Evolutionary conservation across 1,140 invertebrate species (phyloP), one percentile per base, ranked within the genome.

Genomic region (Platyura marginata): DNA sequence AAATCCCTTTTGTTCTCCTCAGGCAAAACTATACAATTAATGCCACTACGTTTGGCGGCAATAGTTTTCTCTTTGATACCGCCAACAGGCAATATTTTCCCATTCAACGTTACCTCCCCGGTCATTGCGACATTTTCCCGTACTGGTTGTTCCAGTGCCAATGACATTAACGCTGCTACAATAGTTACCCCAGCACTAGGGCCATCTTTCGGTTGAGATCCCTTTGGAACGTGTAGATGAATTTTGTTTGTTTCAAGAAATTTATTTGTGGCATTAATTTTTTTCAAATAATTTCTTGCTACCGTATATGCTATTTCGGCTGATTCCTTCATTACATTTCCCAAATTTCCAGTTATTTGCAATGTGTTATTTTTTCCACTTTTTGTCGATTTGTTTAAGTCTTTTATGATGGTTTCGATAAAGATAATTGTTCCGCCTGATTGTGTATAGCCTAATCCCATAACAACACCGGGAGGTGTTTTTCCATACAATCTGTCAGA

Each of bases 271-370:
- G 76, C 66, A 44, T 83, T 69, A 6, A 69, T 47, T 38, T 65
- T 54, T 0, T 56, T 47, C 23, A 94, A 51, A 53, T 77, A 87
- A 52, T 83, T 81, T 54, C 87, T 75, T 0, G 92, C 83, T 39
- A 87, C 91, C 1, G 90, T 95, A 50, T 92, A 74, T 0, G 92
- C 86, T 49, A 95, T 93, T 46, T 74, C 70, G 8, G 81, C 79
- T 8, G 88, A 93, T 61, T 98, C 93, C 64, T 97, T 95, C 92
- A 98, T 98, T 0, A 97, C 92, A 48, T 94, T 87, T 0, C 92
- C 93, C 20, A 98, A 66, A 65, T 94, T 86, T 32, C 93, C 93
- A 3, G 93, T 98, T 16, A 88, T 61, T 65, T 93, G 83, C 29
- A 95, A 59, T 11, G 69, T 67, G 4, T 75, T 74, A 15, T 11